A percentile compares a stretch with the other conserved stretches of the same genome.
phyloP scores from a whole-genome alignment of 2,113 vertebrate genomes.

The Podilymbus podiceps region DNA sequence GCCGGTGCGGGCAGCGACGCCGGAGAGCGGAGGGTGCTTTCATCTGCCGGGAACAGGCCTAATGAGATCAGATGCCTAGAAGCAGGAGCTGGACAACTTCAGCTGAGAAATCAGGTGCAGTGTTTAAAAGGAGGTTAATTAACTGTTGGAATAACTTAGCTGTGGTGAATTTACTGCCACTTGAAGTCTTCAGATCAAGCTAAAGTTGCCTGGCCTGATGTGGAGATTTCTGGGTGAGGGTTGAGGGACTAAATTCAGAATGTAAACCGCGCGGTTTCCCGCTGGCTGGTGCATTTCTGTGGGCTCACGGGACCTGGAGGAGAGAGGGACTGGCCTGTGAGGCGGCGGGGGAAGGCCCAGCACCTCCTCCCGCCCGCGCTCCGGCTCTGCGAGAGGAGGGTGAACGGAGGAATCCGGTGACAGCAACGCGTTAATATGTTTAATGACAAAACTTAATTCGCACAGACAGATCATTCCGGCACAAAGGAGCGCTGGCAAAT shows the following conservation, averaged over 20 bases:
- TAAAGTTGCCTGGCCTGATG: not conserved
- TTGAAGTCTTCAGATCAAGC: not conserved
- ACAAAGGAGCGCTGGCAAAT: not conserved
- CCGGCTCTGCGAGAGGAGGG: not conserved
- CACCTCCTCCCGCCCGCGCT: too few relatives aligned
- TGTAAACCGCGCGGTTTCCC: fast-evolving
- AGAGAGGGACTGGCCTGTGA: too few relatives aligned
- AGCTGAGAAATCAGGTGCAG: not conserved
- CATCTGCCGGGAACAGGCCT: not conserved
- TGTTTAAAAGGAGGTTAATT: not conserved
- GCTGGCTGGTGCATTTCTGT: fast-evolving
- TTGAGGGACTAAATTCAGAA: fast-evolving
- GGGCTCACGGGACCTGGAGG: fast-evolving
- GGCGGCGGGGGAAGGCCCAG: too few relatives aligned
- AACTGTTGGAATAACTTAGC: not conserved
- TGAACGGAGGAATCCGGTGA: fast-evolving
- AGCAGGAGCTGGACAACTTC: not conserved
- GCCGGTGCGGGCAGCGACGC: not conserved
- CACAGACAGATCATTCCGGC: not conserved
- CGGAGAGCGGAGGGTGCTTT: not conserved
- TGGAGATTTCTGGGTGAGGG: not conserved
- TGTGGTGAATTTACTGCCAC: not conserved
- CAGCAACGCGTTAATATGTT: not conserved
- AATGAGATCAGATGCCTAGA: not conserved
- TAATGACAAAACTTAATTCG: not conserved